Evolutionary conservation across 2,888 invertebrate genomes (phyloP).

Genomic region (Teleiodes luculella): DNA sequence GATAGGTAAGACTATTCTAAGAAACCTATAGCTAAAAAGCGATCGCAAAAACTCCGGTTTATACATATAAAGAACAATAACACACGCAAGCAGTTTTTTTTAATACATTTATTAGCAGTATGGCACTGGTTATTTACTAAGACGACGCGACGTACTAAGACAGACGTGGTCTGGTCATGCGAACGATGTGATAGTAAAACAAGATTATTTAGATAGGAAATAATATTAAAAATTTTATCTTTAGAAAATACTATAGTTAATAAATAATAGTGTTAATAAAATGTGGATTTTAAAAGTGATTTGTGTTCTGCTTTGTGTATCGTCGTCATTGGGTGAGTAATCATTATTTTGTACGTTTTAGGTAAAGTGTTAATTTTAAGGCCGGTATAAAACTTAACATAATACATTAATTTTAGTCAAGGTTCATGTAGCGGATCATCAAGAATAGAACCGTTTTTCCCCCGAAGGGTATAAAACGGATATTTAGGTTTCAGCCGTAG

Average conservation of each 20-base stretch:
- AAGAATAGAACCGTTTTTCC: no score
- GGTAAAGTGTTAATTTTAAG: background rate
- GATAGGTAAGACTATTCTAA: no score
- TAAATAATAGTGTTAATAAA: background rate
- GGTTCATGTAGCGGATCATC: no score
- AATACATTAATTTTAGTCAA: no score
- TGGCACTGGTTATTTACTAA: background rate
- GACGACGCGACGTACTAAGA: background rate
- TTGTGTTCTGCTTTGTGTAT: background rate
- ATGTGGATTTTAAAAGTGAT: background rate
- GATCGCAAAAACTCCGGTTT: no score
- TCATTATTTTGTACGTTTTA: background rate
- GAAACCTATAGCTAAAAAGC: no score
- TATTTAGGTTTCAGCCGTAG: no score
- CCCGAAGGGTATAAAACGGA: no score
- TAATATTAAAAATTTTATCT: background rate
- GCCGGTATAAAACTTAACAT: background rate
- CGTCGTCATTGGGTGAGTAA: background rate
- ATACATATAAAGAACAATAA: conserved; percentile 4
- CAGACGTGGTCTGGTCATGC: background rate
- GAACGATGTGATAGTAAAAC: background rate
- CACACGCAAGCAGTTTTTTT: conserved; percentile 10
- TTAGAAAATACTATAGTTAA: background rate
- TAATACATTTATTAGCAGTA: background rate
- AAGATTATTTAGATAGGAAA: background rate